Evolutionary conservation across 1,140 invertebrate species (phyloP).

Genomic region (Tenebrio molitor): DNA sequence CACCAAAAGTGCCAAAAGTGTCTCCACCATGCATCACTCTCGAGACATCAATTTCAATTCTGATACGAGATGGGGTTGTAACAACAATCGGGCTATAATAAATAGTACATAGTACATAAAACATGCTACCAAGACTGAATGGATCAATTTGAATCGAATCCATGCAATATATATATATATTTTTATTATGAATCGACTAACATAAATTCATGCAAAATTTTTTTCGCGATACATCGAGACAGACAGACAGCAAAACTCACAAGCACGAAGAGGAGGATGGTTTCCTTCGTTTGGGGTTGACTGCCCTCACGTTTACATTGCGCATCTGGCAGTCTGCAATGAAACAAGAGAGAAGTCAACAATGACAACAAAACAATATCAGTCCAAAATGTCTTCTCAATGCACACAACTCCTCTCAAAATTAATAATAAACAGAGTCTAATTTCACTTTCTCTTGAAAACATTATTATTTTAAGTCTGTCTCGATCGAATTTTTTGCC

Average conservation of each 20-base stretch:
- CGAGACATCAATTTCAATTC: background rate
- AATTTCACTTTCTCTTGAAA: conserved; percentile 15
- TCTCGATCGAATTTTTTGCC: conserved; percentile 38
- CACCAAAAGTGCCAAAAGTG: conserved; percentile 9
- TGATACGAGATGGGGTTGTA: background rate
- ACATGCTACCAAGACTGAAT: conserved; percentile 27
- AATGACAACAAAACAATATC: conserved; percentile 64
- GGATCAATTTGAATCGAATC: conserved; percentile 24
- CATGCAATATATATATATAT: too few relatives aligned
- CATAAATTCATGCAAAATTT: conserved; percentile 50
- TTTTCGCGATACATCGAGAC: conserved; percentile 71
- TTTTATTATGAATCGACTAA: conserved; percentile 35
- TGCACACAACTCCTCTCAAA: conserved; percentile 35
- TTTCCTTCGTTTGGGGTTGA: conserved; percentile 80
- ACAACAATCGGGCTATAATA: conserved; percentile 30
- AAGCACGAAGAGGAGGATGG: conserved; percentile 78
- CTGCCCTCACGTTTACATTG: conserved; percentile 82
- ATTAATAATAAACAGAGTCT: conserved; percentile 25
- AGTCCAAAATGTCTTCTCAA: conserved; percentile 37
- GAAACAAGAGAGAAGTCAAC: conserved; percentile 70
- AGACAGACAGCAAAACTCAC: conserved; percentile 74
- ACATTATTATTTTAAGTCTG: conserved; percentile 26
- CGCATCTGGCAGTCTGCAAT: conserved; percentile 82
- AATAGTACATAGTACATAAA: conserved; percentile 18
- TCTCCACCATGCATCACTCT: conserved; percentile 9